A percentile compares a stretch with the other conserved stretches of the same genome.
Conservation (phyloP, 2,888 invertebrate genomes). For the Microchrysa polita region DNA sequence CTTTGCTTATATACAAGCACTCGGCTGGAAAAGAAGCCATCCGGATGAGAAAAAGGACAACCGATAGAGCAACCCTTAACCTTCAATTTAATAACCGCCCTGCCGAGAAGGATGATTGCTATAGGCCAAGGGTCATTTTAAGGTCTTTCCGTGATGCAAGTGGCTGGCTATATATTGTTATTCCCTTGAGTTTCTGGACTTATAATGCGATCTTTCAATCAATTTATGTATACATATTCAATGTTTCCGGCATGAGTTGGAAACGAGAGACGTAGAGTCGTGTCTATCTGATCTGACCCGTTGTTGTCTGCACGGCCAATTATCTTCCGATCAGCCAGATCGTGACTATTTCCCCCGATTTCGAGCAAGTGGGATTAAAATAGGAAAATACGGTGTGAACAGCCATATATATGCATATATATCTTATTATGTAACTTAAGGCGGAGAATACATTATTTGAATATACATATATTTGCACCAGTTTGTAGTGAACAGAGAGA, state of each 20-base stretch:
- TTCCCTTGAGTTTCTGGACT: too few species aligned
- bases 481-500: too few species aligned
- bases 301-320: constrained; percentile 29
- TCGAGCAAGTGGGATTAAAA: background rate
- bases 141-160: constrained; percentile 30
- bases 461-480: background rate
- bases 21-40: background rate
- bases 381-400: background rate
- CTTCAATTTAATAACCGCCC: constrained; percentile 44
- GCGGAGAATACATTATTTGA: constrained; percentile 6
- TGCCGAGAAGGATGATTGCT: constrained; percentile 39
- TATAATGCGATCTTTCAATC: too few species aligned
- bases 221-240: too few species aligned
- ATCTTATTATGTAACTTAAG: too few species aligned
- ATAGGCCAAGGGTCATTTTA: constrained; percentile 38
- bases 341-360: constrained; percentile 37
- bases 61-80: constrained; percentile 42
- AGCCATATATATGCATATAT: background rate
- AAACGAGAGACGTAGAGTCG: background rate
- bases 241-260: background rate
- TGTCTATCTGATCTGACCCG: constrained; percentile 27
- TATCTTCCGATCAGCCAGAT: constrained; percentile 38
- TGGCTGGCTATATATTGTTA: background rate
- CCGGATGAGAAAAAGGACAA: constrained; percentile 35
- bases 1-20: background rate